Percentiles rank a stretch among this genome's conserved stretches.
These are phyloP conservation scores for Drosophila monieri DNA, from an alignment of 2,888 invertebrate species.

Conservation along the genomic window DNA sequence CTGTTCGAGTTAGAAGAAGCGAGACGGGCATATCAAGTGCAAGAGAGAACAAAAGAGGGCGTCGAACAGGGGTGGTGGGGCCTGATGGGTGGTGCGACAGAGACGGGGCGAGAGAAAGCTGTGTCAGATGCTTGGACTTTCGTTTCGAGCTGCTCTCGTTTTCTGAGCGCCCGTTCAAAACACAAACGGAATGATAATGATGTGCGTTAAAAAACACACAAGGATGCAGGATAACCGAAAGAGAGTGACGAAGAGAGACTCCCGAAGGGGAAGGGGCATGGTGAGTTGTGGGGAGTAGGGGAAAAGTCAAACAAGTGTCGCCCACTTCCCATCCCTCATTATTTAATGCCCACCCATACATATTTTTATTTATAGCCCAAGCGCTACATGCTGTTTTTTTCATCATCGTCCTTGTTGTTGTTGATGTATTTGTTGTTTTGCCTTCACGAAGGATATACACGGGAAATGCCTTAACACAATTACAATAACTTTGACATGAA, in stretches of 20 bases:
- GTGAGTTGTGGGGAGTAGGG: not conserved
- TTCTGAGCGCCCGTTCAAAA: constrained; percentile 78
- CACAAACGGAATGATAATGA: constrained; percentile 82
- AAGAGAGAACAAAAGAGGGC: constrained; percentile 6
- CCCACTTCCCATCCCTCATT: constrained; percentile 44
- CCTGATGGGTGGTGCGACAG: not conserved
- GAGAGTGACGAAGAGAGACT: constrained; percentile 7
- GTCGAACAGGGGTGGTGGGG: not conserved
- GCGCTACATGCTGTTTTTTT: constrained; percentile 15
- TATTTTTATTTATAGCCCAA: constrained; percentile 65
- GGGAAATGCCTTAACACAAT: constrained; percentile 80
- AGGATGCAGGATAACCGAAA: constrained; percentile 40
- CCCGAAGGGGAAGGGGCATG: not conserved
- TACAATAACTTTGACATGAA: constrained; percentile 80
- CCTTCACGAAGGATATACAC: constrained; percentile 65
- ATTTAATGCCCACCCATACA: constrained; percentile 10
- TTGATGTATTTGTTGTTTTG: not conserved
- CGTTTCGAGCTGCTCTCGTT: constrained; percentile 31
- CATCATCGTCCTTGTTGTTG: constrained; percentile 2
- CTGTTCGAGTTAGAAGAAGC: constrained; percentile 34
- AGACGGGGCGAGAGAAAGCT: constrained; percentile 7
- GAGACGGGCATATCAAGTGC: constrained; percentile 1
- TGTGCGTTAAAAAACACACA: constrained; percentile 74
- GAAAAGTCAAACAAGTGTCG: constrained; percentile 75
- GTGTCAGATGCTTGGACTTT: constrained; percentile 28